Evolutionary conservation across 2,888 invertebrate genomes (phyloP).

Genomic region (Hirtodrosophila duncani): DNA sequence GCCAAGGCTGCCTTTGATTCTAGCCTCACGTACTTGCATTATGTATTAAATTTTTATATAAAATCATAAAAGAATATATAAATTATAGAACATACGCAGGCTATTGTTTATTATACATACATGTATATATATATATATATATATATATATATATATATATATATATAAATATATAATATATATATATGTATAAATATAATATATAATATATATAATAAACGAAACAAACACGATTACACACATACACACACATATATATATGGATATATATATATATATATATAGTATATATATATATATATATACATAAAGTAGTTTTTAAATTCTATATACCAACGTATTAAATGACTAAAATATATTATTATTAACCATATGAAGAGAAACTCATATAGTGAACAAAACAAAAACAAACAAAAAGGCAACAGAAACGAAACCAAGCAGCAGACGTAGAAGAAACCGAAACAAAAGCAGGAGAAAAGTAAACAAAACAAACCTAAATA

Average conservation of each 20-base stretch:
- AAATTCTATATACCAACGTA: constrained; percentile 55
- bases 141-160: constrained; percentile 32
- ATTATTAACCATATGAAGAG: constrained; percentile 31
- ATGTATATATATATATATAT: constrained; percentile 41
- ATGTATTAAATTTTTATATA: constrained; percentile 8
- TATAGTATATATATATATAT: constrained; percentile 20
- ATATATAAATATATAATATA: constrained; percentile 23
- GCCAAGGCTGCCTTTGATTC: no score
- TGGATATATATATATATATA: constrained; percentile 35
- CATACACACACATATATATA: constrained; percentile 42
- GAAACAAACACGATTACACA: constrained; percentile 33
- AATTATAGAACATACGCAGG: constrained; percentile 33
- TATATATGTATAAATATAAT: constrained; percentile 12
- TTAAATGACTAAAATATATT: constrained; percentile 32
- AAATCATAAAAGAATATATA: constrained; percentile 12
- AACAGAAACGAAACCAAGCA: no score
- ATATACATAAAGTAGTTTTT: constrained; percentile 51
- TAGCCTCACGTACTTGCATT: no score
- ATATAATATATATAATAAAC: constrained; percentile 18
- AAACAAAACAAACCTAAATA: no score
- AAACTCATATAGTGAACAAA: constrained; percentile 53
- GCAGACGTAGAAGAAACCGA: no score
- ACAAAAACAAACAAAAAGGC: constrained; percentile 8
- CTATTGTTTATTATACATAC: constrained; percentile 39
- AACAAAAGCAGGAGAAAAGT: constrained; percentile 12